Conservation (phyloP, 2,888 invertebrate species). For the Ichneumon xanthorius region DNA sequence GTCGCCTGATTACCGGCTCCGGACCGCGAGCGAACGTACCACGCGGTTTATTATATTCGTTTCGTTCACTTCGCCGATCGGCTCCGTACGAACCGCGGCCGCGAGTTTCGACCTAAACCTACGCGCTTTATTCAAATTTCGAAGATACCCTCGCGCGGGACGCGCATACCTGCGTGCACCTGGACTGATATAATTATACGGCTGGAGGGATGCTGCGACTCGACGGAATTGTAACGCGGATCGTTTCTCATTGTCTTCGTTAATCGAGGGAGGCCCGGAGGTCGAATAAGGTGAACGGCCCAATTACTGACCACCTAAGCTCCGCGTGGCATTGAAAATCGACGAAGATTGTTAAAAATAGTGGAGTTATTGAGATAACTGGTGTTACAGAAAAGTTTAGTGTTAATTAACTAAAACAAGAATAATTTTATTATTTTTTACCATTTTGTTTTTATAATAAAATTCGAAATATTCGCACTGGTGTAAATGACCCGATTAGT, state of each 20-base stretch:
- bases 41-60: constrained; percentile 66
- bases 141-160: constrained; percentile 1
- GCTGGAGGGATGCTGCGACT: not conserved
- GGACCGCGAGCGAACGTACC: constrained; percentile 7
- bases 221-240: constrained; percentile 18
- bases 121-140: constrained; percentile 80
- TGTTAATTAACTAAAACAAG: no score
- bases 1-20: constrained; percentile 79
- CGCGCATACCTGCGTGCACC: not conserved
- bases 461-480: no score
- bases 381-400: no score
- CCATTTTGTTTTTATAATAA: no score
- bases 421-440: no score
- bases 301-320: no score
- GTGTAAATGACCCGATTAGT: no score
- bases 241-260: constrained; percentile 4
- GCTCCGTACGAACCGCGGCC: not conserved
- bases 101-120: constrained; percentile 70
- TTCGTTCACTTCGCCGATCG: constrained; percentile 66
- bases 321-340: no score
- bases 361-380: no score
- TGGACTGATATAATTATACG: constrained; percentile 6
- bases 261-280: not conserved
- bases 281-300: not conserved
- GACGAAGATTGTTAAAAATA: no score